phyloP scores from a whole-genome alignment of 2,113 vertebrate genomes.

The Lichenostomus cassidix region DNA sequence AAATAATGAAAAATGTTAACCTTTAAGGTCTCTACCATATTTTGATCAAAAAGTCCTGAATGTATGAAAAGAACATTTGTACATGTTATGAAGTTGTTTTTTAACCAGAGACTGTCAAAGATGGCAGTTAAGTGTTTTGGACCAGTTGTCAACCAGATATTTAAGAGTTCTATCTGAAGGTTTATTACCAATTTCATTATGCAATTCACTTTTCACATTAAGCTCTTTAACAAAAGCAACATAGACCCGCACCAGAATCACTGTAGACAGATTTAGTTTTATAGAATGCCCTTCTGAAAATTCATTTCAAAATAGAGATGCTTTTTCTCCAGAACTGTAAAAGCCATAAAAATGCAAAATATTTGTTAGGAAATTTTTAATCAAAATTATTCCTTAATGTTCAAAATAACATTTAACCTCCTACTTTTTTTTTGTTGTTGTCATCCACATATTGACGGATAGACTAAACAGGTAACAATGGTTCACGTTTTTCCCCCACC shows the following conservation, averaged over 20 bases:
- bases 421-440: background rate
- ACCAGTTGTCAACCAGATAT: constrained; percentile 55
- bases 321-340: constrained; percentile 71
- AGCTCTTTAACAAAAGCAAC: constrained; percentile 59
- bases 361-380: constrained; percentile 67
- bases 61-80: constrained; percentile 55
- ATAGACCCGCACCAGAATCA: constrained; percentile 53
- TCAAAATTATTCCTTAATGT: constrained; percentile 64
- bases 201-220: constrained; percentile 38
- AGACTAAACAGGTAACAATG: constrained; percentile 62
- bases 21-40: constrained; percentile 68
- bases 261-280: constrained; percentile 49
- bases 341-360: constrained; percentile 76
- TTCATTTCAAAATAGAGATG: constrained; percentile 74
- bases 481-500: constrained; percentile 14
- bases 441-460: constrained; percentile 35
- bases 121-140: constrained; percentile 63
- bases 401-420: constrained; percentile 55
- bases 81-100: constrained; percentile 46
- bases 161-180: constrained; percentile 18
- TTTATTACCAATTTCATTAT: constrained; percentile 33
- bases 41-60: constrained; percentile 68
- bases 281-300: constrained; percentile 73
- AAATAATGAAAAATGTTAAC: constrained; percentile 68
- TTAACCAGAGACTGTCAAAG: constrained; percentile 41